Evolutionary conservation across 2,797 vertebrate species (phyloP).

Genomic region (Argyrosomus regius): DNA sequence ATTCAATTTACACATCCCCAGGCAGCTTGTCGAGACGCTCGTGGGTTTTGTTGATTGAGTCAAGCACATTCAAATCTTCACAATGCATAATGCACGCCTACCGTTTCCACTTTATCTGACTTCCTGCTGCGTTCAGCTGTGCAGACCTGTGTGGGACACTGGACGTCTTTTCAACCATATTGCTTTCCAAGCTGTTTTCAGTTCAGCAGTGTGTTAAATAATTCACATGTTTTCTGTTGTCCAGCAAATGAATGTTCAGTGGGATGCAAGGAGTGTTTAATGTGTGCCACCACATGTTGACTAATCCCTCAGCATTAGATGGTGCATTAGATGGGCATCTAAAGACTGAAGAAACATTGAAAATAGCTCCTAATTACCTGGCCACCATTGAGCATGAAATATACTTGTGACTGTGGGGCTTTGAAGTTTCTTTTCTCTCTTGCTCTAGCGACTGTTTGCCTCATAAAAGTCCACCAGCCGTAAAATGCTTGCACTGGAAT

Average conservation of each 20-base stretch:
- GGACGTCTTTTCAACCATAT: constrained; percentile 23
- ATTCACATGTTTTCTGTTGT: constrained; percentile 71
- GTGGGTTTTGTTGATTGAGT: constrained; percentile 29
- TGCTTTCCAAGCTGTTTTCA: constrained; percentile 60
- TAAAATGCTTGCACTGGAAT: neutral
- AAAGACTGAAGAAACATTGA: constrained; percentile 5
- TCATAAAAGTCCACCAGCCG: neutral
- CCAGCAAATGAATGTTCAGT: constrained; percentile 53
- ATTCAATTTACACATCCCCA: constrained; percentile 17
- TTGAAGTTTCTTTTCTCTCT: constrained; percentile 3
- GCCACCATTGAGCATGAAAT: neutral
- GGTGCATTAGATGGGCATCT: neutral
- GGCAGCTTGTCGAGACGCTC: constrained; percentile 8
- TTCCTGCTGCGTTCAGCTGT: constrained; percentile 39
- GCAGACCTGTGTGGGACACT: constrained; percentile 7
- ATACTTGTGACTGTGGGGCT: neutral
- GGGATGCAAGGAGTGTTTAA: constrained; percentile 8
- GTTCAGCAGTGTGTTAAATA: constrained; percentile 62
- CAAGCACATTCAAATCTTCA: neutral
- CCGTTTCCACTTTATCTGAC: constrained; percentile 28
- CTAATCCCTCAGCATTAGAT: constrained; percentile 15
- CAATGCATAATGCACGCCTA: constrained; percentile 7
- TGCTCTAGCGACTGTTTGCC: neutral
- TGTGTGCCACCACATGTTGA: constrained; percentile 23
- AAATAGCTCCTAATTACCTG: neutral